Evolutionary conservation across 2,888 invertebrate genomes (phyloP), one percentile per base, ranked within the genome.

Genomic region (Tubulanus polymorphus): DNA sequence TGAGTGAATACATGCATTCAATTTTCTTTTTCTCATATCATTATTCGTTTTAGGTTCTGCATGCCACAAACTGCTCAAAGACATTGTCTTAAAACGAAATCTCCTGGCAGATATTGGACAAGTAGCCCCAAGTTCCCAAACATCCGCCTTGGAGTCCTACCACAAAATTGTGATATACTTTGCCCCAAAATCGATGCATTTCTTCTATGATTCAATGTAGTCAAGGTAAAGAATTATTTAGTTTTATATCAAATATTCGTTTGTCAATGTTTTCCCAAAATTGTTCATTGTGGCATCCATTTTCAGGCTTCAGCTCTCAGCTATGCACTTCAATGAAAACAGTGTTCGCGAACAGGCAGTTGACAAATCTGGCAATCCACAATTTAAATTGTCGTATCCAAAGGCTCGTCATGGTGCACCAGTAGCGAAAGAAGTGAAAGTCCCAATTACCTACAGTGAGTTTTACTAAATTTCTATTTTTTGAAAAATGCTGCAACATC

Each of bases 111-210:
- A 15, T n/a, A 30, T 49, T n/a, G 20, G 49, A 2, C 49, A 49
- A 20, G 20, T 49, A 6, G 29, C 49, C 18, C 49, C 49, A 28
- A 15, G 29, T 29, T 25, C 29, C 15, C 49, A 49, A 15, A 49
- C 49, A 18, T 49, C 32, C 29, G 18, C 30, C 20, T 28, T 49
- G 15, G 49, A 49, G 15, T 49, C 49, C 5, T 49, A 30, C 12
- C 49, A 49, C 30, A 49, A 49, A 28, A 25, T 49, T n/a, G 49
- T 49, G 27, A 30, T 29, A 18, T 49, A 49, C 20, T 49, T 49
- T 49, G 49, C 30, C 29, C 49, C 49, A 12, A 49, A 30, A 32
- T 49, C 49, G 20, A 26, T 23, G 32, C 49, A 49, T 23, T 49
- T 49, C 49, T 2, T 49, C 29, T 30, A 49, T 29, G 30, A 29